A percentile compares a stretch with the other conserved stretches of the same genome.
Evolutionary conservation across 2,797 vertebrate genomes (phyloP).

Genomic region (Margarornis squamiger): DNA sequence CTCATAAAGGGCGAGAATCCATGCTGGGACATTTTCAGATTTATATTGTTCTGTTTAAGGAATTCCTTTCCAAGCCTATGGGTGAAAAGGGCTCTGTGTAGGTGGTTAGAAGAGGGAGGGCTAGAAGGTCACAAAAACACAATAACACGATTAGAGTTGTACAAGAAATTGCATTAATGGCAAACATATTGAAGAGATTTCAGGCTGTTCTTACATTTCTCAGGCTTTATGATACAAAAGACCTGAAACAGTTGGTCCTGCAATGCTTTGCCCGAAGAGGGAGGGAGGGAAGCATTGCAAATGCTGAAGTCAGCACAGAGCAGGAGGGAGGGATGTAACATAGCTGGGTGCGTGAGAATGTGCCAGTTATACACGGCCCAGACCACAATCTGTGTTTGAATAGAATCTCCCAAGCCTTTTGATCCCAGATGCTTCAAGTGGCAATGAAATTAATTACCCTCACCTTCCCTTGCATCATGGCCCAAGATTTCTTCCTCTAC

Average conservation of each 20-base stretch:
- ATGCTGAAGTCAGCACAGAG: not conserved
- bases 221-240: not conserved
- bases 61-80: not conserved
- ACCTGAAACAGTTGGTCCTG: not conserved
- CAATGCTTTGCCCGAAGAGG: not conserved
- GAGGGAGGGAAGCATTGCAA: not conserved
- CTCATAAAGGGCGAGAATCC: not conserved
- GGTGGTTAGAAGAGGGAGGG: not conserved
- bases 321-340: not conserved
- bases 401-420: not conserved
- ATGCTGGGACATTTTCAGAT: not conserved
- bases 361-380: not conserved
- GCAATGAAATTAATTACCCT: not conserved
- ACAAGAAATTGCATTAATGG: not conserved
- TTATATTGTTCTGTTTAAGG: not conserved
- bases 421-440: not conserved
- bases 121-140: not conserved
- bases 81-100: not conserved
- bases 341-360: not conserved
- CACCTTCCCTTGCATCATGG: not conserved
- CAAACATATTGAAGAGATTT: not conserved
- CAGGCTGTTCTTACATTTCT: not conserved
- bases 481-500: not conserved
- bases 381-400: not conserved
- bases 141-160: rapidly evolving